These are phyloP conservation scores for Ormyrus labotus DNA, from an alignment of 2,888 invertebrate species.

Conservation along the genomic window DNA sequence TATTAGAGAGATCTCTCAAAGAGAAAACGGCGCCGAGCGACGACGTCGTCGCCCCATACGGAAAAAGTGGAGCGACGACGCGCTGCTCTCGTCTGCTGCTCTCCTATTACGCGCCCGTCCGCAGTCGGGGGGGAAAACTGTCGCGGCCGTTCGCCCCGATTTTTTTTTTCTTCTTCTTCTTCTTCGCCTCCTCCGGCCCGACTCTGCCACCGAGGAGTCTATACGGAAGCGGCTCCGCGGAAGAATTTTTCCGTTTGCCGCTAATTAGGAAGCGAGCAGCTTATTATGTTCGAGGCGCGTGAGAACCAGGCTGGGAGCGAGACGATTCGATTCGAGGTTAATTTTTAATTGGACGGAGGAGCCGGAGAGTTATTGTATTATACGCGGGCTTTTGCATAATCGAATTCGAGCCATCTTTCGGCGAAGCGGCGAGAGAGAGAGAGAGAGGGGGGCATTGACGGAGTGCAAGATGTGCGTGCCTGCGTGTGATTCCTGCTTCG, in stretches of 20 bases:
- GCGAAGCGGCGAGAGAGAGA: too few species aligned
- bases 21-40: conserved; percentile 62
- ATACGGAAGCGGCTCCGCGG: background rate
- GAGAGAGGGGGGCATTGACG: too few species aligned
- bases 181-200: too few species aligned
- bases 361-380: background rate
- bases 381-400: conserved; percentile 25
- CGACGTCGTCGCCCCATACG: conserved; percentile 62
- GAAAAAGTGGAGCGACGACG: conserved; percentile 70
- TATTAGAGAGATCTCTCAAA: conserved; percentile 62
- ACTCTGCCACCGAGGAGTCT: background rate
- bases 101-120: conserved; percentile 26
- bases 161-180: conserved; percentile 6
- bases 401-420: background rate
- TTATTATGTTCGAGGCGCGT: conserved; percentile 59
- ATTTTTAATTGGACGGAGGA: conserved; percentile 39
- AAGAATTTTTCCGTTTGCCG: conserved; percentile 33
- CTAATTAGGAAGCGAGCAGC: background rate
- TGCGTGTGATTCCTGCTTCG: too few species aligned
- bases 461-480: too few species aligned
- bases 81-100: conserved; percentile 44
- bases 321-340: conserved; percentile 59
- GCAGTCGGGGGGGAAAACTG: conserved; percentile 26
- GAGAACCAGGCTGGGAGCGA: conserved; percentile 70
- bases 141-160: conserved; percentile 41